Percentiles rank a stretch among this genome's conserved stretches.
phyloP scores from a whole-genome alignment of 2,888 invertebrate genomes.

The Mycalesis mineus region DNA sequence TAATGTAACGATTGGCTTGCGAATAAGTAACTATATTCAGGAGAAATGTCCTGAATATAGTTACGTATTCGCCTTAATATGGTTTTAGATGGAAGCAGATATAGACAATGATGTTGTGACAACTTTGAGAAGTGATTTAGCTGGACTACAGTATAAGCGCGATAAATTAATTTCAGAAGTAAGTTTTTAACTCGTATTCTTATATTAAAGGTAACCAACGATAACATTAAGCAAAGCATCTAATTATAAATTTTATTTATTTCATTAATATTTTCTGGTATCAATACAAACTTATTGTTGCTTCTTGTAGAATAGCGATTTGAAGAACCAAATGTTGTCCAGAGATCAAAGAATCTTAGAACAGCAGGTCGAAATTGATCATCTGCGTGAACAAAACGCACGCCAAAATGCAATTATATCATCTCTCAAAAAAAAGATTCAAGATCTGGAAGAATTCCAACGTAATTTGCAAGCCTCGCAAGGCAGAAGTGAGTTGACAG shows the following conservation, averaged over 20 bases:
- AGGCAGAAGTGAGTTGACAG: conserved; percentile 82
- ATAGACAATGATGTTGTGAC: conserved; percentile 83
- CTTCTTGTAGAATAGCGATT: conserved; percentile 82
- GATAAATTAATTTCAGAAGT: conserved; percentile 88
- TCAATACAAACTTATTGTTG: not conserved
- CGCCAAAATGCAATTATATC: conserved; percentile 88
- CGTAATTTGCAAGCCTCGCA: conserved; percentile 80
- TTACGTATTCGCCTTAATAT: not conserved
- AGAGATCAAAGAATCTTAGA: conserved; percentile 85
- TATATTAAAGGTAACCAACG: too few relatives aligned
- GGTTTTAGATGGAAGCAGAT: conserved; percentile 76
- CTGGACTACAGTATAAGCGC: conserved; percentile 89
- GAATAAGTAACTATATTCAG: too few relatives aligned
- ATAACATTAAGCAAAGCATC: too few relatives aligned
- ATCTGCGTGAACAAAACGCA: conserved; percentile 88
- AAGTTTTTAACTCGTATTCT: conserved; percentile 43
- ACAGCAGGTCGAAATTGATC: conserved; percentile 88
- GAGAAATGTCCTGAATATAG: too few relatives aligned
- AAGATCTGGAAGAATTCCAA: conserved; percentile 88
- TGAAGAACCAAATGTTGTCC: conserved; percentile 83
- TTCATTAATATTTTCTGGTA: not conserved
- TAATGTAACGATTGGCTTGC: too few relatives aligned
- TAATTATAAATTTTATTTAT: too few relatives aligned
- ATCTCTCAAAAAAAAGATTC: conserved; percentile 87
- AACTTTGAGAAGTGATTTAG: conserved; percentile 88